These are phyloP conservation scores for Seriola quinqueradiata DNA, from an alignment of 2,113 vertebrate species.

Conservation along the genomic window DNA sequence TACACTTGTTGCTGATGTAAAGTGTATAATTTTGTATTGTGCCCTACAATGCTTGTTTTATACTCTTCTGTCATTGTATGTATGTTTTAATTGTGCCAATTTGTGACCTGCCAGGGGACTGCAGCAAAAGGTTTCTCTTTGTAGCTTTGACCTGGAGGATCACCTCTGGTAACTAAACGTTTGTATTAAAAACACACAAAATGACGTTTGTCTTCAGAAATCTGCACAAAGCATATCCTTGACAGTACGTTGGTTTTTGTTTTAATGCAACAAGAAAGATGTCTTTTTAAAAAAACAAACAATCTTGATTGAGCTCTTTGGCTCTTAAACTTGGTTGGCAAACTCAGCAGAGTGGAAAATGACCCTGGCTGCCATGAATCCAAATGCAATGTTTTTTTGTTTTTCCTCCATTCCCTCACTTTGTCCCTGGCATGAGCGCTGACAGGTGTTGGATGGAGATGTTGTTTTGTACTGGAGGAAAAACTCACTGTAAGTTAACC, in stretches of 20 bases:
- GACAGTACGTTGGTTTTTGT: neutral
- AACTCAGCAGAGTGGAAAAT: slow-evolving; percentile 32
- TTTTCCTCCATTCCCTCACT: slow-evolving; percentile 40
- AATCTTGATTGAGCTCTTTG: slow-evolving; percentile 32
- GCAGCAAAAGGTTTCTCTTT: neutral
- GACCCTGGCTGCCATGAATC: slow-evolving; percentile 50
- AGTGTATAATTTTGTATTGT: no score
- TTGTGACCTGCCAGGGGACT: neutral
- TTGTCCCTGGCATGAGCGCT: slow-evolving; percentile 37
- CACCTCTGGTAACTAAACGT: neutral
- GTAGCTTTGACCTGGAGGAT: neutral
- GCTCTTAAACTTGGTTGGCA: slow-evolving; percentile 49
- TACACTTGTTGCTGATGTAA: neutral
- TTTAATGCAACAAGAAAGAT: slow-evolving; percentile 17
- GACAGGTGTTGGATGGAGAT: slow-evolving; percentile 55
- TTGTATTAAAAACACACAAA: neutral
- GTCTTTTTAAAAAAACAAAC: neutral
- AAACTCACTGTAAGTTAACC: slow-evolving; percentile 8
- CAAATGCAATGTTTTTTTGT: slow-evolving; percentile 55
- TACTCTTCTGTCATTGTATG: neutral
- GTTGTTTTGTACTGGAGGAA: neutral
- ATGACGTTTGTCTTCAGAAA: neutral
- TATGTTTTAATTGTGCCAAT: neutral
- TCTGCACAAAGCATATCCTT: neutral
- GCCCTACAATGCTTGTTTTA: no score